These are phyloP conservation scores for Chelonus insularis DNA, from an alignment of 1,140 invertebrate genomes.

Conservation along the genomic window DNA sequence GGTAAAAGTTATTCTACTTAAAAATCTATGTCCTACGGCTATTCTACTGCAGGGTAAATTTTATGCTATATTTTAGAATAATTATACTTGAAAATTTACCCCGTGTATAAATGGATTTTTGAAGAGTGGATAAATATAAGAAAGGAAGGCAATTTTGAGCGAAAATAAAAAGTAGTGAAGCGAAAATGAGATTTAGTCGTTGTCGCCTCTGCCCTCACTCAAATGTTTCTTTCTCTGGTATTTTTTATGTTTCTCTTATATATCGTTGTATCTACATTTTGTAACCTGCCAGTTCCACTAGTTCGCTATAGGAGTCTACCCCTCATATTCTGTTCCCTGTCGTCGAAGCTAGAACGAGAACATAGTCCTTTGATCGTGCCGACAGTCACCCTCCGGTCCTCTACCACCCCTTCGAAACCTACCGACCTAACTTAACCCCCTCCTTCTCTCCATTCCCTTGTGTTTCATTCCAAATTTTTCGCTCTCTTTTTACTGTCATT, in stretches of 20 bases:
- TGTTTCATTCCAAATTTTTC: conserved; percentile 11
- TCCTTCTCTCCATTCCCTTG: conserved; percentile 24
- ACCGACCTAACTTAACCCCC: conserved; percentile 22
- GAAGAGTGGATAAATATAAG: background rate
- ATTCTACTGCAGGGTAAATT: too few relatives aligned
- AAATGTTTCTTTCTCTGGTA: conserved; percentile 36
- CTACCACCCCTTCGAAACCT: conserved; percentile 32
- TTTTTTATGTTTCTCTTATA: conserved; percentile 29
- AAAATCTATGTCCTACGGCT: too few relatives aligned
- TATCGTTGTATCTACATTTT: background rate
- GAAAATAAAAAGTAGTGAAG: conserved; percentile 41
- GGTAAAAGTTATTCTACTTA: too few relatives aligned
- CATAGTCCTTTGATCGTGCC: conserved; percentile 58
- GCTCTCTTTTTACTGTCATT: background rate
- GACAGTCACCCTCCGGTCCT: conserved; percentile 51
- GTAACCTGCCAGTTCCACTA: conserved; percentile 43
- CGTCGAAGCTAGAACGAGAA: conserved; percentile 48
- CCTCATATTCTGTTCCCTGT: conserved; percentile 26
- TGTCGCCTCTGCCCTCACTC: conserved; percentile 48
- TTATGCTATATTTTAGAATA: too few relatives aligned
- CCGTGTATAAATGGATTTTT: too few relatives aligned
- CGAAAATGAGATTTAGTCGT: conserved; percentile 60
- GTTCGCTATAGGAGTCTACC: conserved; percentile 2
- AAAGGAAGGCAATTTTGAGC: background rate
- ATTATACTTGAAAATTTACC: too few relatives aligned